Conservation (phyloP, 2,797 vertebrate species). For the Malurus splendens region DNA sequence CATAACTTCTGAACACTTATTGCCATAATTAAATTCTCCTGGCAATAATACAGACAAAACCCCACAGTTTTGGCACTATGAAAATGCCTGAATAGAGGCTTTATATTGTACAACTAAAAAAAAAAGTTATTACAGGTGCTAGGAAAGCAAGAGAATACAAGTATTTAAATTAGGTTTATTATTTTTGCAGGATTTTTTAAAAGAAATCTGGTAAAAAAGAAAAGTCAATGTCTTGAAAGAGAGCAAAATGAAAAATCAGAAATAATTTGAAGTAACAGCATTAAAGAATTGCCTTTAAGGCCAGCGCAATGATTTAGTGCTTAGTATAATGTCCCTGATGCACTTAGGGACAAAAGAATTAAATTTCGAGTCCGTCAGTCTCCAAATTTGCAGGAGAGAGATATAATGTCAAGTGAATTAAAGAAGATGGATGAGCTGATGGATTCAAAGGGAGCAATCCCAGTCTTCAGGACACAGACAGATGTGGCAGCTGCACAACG, state of each 20-base stretch:
- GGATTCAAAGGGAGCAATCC: slow-evolving; percentile 6
- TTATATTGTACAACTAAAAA: not conserved
- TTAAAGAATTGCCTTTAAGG: slow-evolving; percentile 2
- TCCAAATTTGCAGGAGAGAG: not conserved
- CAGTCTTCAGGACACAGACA: not conserved
- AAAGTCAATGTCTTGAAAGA: not conserved
- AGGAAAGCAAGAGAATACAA: not conserved
- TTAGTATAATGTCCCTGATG: not conserved
- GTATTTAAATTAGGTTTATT: not conserved
- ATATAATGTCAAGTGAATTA: slow-evolving; percentile 41
- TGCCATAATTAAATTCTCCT: not conserved
- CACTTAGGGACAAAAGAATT: slow-evolving; percentile 26
- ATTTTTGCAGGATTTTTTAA: not conserved
- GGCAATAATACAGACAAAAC: not conserved
- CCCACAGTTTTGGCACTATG: not conserved
- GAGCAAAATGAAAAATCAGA: not conserved
- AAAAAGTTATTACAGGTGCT: not conserved
- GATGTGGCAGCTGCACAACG: not conserved
- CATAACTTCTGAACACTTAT: not conserved
- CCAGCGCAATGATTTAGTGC: slow-evolving; percentile 6
- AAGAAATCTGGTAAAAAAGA: not conserved
- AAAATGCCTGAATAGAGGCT: not conserved
- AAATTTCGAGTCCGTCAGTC: not conserved
- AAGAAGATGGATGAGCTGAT: slow-evolving; percentile 13
- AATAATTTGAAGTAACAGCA: not conserved